Percentiles rank a stretch among this genome's conserved stretches.
These are phyloP conservation scores for Chloromyia formosa DNA, from an alignment of 2,888 invertebrate species.

Conservation along the genomic window DNA sequence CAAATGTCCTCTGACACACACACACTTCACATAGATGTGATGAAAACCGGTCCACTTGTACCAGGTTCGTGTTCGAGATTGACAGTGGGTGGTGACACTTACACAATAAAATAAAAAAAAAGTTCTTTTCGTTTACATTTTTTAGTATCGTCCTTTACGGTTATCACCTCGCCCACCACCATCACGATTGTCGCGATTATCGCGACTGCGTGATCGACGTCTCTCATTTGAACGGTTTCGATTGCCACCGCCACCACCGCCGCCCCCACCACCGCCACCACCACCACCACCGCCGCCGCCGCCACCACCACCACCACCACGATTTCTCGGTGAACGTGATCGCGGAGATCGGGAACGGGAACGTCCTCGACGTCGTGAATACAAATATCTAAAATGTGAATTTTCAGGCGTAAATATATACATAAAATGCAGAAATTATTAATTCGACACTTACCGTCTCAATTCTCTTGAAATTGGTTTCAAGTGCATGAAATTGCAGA, in stretches of 20 bases:
- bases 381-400: slow-evolving; percentile 72
- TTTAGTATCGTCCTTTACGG: slow-evolving; percentile 56
- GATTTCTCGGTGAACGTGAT: slow-evolving; percentile 61
- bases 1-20: too few species aligned
- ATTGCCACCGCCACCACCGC: slow-evolving; percentile 54
- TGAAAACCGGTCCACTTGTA: too few species aligned
- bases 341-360: slow-evolving; percentile 61
- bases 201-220: slow-evolving; percentile 61
- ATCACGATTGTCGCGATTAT: slow-evolving; percentile 57
- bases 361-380: slow-evolving; percentile 74
- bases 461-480: slow-evolving; percentile 97
- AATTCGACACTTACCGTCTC: slow-evolving; percentile 70
- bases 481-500: slow-evolving; percentile 99
- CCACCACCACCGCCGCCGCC: too few species aligned
- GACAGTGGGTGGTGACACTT: too few species aligned
- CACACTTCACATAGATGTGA: too few species aligned
- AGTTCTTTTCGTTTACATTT: not conserved
- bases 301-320: too few species aligned
- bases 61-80: too few species aligned
- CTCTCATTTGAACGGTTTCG: slow-evolving; percentile 62
- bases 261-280: too few species aligned
- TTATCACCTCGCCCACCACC: slow-evolving; percentile 53
- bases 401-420: too few species aligned
- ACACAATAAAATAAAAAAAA: too few species aligned
- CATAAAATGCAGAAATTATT: slow-evolving; percentile 14